Percentiles rank a stretch among this genome's conserved stretches.
Evolutionary conservation across 2,797 vertebrate genomes (phyloP).

Genomic region (Mastacembelus armatus): DNA sequence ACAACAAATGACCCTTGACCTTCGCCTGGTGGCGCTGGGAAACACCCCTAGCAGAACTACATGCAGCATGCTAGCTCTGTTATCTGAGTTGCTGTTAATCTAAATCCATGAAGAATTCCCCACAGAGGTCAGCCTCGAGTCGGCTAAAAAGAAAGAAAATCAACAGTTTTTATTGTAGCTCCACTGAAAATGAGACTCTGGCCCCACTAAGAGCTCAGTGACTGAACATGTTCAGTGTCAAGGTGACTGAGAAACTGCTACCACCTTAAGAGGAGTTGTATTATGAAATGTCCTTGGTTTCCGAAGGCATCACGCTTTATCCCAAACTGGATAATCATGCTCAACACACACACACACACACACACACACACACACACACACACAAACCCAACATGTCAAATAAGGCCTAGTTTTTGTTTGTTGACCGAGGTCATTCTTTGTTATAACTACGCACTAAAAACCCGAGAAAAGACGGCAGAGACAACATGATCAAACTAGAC

Average conservation of each 20-base stretch:
- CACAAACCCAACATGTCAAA: slow-evolving; percentile 46
- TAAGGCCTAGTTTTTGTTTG: slow-evolving; percentile 53
- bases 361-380: slow-evolving; percentile 6
- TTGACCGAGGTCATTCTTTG: slow-evolving; percentile 55
- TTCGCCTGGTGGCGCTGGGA: slow-evolving; percentile 32
- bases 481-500: slow-evolving; percentile 72
- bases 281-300: slow-evolving; percentile 59
- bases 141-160: slow-evolving; percentile 27
- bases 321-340: slow-evolving; percentile 51
- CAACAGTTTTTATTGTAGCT: slow-evolving; percentile 44
- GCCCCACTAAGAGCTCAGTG: slow-evolving; percentile 46
- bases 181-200: slow-evolving; percentile 54
- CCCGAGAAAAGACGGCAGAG: slow-evolving; percentile 46
- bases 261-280: slow-evolving; percentile 42
- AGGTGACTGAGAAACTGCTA: slow-evolving; percentile 60
- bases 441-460: slow-evolving; percentile 42
- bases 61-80: slow-evolving; percentile 37
- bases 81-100: slow-evolving; percentile 6
- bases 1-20: slow-evolving; percentile 66
- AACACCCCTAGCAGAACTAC: slow-evolving; percentile 42
- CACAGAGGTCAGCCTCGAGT: slow-evolving; percentile 15
- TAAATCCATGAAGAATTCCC: slow-evolving; percentile 24
- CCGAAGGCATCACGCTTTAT: slow-evolving; percentile 61
- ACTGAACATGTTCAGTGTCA: slow-evolving; percentile 51
- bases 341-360: slow-evolving; percentile 12